Evolutionary conservation across 1,140 invertebrate species (phyloP).

Genomic region (Platorchestia sp.): DNA sequence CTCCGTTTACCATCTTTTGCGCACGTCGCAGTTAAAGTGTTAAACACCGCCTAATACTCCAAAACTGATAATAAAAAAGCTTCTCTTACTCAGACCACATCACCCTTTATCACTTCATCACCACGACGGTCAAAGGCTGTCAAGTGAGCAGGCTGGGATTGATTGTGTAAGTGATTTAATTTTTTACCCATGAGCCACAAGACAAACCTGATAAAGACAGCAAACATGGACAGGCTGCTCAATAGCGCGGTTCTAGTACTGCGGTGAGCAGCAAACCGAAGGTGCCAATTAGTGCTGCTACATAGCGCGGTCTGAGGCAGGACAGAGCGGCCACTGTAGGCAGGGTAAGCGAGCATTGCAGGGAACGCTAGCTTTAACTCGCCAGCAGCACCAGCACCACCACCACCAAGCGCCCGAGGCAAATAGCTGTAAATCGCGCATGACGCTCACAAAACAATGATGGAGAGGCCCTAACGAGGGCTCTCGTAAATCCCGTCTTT

Average conservation of each 20-base stretch:
- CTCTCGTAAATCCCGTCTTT: constrained; percentile 44
- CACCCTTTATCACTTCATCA: neutral
- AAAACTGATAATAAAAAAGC: neutral
- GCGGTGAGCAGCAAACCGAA: neutral
- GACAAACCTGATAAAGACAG: neutral
- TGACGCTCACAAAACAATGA: constrained; percentile 51
- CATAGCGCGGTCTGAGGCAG: neutral
- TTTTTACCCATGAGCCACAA: neutral
- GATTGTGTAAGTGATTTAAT: neutral
- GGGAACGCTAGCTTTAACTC: neutral
- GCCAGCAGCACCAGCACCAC: neutral
- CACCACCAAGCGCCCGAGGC: constrained; percentile 12
- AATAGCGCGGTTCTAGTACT: neutral
- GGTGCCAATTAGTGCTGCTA: neutral
- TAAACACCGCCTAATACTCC: neutral
- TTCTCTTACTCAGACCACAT: neutral
- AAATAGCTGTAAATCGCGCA: constrained; percentile 49
- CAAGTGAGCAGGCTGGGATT: neutral
- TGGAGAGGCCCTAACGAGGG: constrained; percentile 44
- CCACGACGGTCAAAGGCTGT: neutral
- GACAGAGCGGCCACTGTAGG: neutral
- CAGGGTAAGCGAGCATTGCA: neutral
- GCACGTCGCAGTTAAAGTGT: too few species aligned
- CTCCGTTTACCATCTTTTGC: too few species aligned
- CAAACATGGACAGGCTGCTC: neutral